Percentiles rank a stretch among this genome's conserved stretches.
Evolutionary conservation across 2,888 invertebrate genomes (phyloP).

Genomic region (Branchellion lobata): DNA sequence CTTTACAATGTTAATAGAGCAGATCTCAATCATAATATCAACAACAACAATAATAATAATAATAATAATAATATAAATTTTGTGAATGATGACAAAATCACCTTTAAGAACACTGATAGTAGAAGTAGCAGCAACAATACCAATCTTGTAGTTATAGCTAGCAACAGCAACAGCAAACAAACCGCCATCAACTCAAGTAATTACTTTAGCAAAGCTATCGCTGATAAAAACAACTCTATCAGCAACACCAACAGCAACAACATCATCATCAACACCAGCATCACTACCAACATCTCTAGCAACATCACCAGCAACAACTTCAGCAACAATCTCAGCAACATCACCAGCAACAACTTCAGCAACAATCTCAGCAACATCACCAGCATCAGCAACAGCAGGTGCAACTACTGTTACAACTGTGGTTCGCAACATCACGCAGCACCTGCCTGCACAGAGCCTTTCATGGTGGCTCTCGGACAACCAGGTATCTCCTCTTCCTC

Average conservation of each 20-base stretch:
- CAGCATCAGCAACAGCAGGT: background rate
- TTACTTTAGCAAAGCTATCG: background rate
- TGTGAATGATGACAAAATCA: background rate
- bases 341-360: background rate
- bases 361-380: background rate
- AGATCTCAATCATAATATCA: background rate
- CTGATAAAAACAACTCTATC: background rate
- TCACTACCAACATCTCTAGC: background rate
- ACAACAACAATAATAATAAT: background rate
- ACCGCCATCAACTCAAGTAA: background rate
- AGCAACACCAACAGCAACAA: background rate
- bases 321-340: background rate
- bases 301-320: background rate
- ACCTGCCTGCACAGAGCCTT: conserved; percentile 13
- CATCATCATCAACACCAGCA: background rate
- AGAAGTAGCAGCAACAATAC: background rate
- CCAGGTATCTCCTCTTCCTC: too few relatives aligned
- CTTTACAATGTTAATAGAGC: background rate
- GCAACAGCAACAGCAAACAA: background rate
- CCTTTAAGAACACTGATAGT: background rate
- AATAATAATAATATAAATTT: background rate
- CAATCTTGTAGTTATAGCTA: background rate
- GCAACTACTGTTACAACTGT: conserved; percentile 17
- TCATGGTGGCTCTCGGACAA: conserved; percentile 34
- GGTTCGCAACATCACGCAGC: conserved; percentile 6